Evolutionary conservation across 1,140 invertebrate species (phyloP), one percentile per base, ranked within the genome.

Genomic region (Metopolophium dirhodum): DNA sequence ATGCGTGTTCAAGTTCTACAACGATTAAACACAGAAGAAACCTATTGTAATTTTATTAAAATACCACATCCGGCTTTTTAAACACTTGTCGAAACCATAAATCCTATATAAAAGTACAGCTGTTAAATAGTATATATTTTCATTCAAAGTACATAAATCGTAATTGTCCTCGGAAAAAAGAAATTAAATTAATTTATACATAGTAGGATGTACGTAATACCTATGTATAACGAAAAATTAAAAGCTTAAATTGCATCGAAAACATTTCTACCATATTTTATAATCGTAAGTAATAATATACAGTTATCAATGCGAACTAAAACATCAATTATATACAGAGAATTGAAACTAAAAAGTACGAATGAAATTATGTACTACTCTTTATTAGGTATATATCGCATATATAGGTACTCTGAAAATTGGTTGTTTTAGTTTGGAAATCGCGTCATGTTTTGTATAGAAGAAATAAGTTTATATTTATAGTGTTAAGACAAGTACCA

Each of bases 41-140:
- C 35, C 77, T 86, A 88, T 88, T 51, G 49, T 86, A 86, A 86
- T 86, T 54, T 51, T 23, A 88, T 54, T 88, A 22, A 88, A 88
- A 88, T n/a, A 88, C n/a, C n/a, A 35, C 49, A 88, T 49, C 47
- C 47, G 47, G 41, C n/a, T 88, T 88, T 88, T 54, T 51, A 49
- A 51, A 88, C n/a, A 51, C 51, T 88, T 49, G 47, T 51, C n/a
- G 20, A 51, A 88, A 51, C 49, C 49, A 51, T 54, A 51, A 51
- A 88, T 88, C 22, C 23, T 41, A 41, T 85, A 54, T 41, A 77
- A 77, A 77, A 18, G 30, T 77, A 77, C 61, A 85, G 22, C 22
- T 85, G 37, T 85, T 85, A 8, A 45, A 85, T 45, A 45, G 8
- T 41, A 85, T 26, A n/a, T 41, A 22, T 51, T 18, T 82, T 37